Evolutionary conservation across 2,797 vertebrate genomes (phyloP).

Genomic region (Hydrolagus colliei): DNA sequence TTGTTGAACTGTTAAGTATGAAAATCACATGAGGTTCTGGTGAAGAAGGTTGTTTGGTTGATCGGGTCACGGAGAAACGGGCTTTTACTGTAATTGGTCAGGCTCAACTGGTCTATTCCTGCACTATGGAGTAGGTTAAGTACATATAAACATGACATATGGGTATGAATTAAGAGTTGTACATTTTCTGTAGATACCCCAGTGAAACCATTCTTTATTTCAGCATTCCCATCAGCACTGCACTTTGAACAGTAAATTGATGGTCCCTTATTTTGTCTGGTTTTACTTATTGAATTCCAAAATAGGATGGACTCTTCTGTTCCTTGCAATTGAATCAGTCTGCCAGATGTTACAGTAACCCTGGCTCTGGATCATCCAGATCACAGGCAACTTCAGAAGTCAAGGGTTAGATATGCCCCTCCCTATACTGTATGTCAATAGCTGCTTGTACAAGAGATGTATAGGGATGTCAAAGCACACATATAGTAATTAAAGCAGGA

Average conservation of each 20-base stretch:
- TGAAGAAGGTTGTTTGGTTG: no score
- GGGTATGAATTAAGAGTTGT: background rate
- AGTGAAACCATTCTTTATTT: background rate
- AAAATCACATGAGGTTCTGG: no score
- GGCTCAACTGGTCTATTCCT: background rate
- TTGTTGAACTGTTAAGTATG: no score
- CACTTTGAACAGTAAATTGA: background rate
- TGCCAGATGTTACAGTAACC: background rate
- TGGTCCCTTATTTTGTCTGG: background rate
- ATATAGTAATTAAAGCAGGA: background rate
- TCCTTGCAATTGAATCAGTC: background rate
- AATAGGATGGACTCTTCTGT: background rate
- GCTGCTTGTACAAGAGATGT: background rate
- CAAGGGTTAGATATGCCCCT: background rate
- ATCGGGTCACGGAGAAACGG: no score
- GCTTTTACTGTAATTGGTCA: background rate
- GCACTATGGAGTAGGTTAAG: background rate
- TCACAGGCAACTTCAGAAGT: background rate
- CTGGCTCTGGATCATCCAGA: background rate
- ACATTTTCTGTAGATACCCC: background rate
- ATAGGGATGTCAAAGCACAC: background rate
- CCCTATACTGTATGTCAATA: background rate
- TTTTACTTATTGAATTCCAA: background rate
- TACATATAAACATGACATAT: background rate
- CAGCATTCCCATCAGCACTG: background rate